A percentile compares a stretch with the other conserved stretches of the same genome.
Conservation (phyloP, 2,888 invertebrate species). For the Acleris sparsana region DNA sequence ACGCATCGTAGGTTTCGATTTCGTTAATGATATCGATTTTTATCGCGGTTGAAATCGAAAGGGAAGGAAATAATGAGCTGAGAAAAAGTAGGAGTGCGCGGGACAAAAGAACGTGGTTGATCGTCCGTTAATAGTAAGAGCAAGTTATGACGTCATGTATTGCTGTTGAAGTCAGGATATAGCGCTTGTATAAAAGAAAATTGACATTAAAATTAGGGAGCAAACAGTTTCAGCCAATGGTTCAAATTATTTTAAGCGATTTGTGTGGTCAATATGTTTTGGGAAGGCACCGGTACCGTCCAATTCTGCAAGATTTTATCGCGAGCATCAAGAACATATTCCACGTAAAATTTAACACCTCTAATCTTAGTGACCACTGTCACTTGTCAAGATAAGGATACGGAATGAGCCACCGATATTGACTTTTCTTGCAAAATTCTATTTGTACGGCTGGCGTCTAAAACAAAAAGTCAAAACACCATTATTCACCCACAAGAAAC, state of each 20-base stretch:
- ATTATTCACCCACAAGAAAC: conserved; percentile 63
- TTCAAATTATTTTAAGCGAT: no score
- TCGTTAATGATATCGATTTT: conserved; percentile 81
- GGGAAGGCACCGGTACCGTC: not conserved
- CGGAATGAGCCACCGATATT: conserved; percentile 52
- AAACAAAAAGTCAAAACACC: conserved; percentile 73
- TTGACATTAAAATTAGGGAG: no score
- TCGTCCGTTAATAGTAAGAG: conserved; percentile 4
- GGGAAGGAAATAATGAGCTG: conserved; percentile 58
- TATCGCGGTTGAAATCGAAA: conserved; percentile 76
- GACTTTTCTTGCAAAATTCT: conserved; percentile 66
- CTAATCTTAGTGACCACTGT: conserved; percentile 62
- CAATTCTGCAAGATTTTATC: conserved; percentile 45
- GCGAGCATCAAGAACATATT: conserved; percentile 56
- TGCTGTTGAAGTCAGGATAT: not conserved
- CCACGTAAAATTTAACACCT: conserved; percentile 60
- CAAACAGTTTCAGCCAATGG: no score
- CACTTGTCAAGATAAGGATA: conserved; percentile 61
- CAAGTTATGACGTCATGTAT: not conserved
- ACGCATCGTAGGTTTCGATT: conserved; percentile 82
- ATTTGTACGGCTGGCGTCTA: conserved; percentile 68
- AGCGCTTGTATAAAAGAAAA: not conserved
- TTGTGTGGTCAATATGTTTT: not conserved
- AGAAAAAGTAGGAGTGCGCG: conserved; percentile 22
- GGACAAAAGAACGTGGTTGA: conserved; percentile 10